phyloP scores from a whole-genome alignment of 2,113 vertebrate genomes.

The Machaerirhynchus nigripectus region DNA sequence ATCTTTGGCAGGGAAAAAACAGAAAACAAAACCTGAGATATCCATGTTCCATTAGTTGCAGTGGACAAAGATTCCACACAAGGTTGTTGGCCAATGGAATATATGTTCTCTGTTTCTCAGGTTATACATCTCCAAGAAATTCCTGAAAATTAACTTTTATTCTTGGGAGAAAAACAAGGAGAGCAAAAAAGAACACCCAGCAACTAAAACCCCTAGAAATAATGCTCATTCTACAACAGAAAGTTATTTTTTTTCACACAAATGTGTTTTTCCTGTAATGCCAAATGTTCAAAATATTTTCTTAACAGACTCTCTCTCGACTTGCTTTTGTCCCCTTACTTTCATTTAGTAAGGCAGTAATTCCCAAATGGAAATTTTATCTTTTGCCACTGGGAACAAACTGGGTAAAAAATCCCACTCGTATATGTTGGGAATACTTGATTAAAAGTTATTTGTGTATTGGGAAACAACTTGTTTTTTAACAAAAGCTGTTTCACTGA shows the following conservation, averaged over 20 bases:
- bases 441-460: background rate
- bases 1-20: background rate
- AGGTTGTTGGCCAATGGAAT: background rate
- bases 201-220: background rate
- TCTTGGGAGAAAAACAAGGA: background rate
- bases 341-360: background rate
- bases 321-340: background rate
- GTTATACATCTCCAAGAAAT: background rate
- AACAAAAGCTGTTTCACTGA: background rate
- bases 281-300: conserved; percentile 40
- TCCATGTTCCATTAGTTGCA: background rate
- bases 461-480: background rate
- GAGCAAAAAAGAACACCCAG: background rate
- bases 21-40: background rate
- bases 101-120: background rate
- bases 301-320: background rate
- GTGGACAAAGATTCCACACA: background rate
- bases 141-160: background rate
- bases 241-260: background rate
- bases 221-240: background rate
- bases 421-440: background rate
- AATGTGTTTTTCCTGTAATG: background rate
- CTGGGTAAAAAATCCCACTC: background rate
- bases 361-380: background rate
- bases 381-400: background rate